These are phyloP conservation scores for Champsocephalus esox DNA, from an alignment of 2,797 vertebrate species.

Conservation along the genomic window DNA sequence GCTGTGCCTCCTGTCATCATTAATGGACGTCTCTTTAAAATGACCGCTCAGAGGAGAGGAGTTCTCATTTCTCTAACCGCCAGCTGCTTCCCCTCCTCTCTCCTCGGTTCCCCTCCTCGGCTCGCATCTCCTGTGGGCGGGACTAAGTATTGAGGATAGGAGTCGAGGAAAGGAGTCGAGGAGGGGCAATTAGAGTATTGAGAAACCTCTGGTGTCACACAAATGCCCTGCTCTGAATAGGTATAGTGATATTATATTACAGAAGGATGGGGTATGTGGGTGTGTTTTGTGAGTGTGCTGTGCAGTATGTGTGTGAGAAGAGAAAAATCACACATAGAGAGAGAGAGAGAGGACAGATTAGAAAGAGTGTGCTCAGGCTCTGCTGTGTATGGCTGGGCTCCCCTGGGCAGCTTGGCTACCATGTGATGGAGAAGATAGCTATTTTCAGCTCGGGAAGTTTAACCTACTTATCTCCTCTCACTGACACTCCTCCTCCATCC, in stretches of 20 bases:
- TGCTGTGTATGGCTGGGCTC: conserved; percentile 71
- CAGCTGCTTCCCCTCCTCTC: no score
- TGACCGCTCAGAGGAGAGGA: no score
- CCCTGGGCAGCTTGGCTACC: conserved; percentile 76
- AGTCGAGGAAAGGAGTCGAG: no score
- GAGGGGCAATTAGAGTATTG: no score
- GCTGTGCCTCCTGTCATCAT: no score
- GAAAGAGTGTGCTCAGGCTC: conserved; percentile 62
- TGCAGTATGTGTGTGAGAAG: conserved; percentile 10
- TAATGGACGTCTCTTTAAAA: no score
- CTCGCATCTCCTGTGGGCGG: no score
- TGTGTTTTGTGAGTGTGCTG: conserved; percentile 17
- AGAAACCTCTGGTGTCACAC: conserved; percentile 10
- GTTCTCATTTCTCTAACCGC: no score
- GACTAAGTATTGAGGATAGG: no score
- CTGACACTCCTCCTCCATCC: conserved; percentile 62
- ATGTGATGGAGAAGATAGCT: conserved; percentile 80
- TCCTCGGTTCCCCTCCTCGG: no score
- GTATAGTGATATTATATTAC: conserved; percentile 32
- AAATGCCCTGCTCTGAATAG: conserved; percentile 48
- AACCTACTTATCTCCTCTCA: conserved; percentile 84
- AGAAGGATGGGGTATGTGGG: conserved; percentile 9
- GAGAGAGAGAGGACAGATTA: conserved; percentile 60
- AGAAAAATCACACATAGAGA: conserved; percentile 29
- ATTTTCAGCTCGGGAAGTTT: conserved; percentile 85